These are phyloP conservation scores for Neoaliturus tenellus DNA, from an alignment of 2,888 invertebrate species.

Conservation along the genomic window DNA sequence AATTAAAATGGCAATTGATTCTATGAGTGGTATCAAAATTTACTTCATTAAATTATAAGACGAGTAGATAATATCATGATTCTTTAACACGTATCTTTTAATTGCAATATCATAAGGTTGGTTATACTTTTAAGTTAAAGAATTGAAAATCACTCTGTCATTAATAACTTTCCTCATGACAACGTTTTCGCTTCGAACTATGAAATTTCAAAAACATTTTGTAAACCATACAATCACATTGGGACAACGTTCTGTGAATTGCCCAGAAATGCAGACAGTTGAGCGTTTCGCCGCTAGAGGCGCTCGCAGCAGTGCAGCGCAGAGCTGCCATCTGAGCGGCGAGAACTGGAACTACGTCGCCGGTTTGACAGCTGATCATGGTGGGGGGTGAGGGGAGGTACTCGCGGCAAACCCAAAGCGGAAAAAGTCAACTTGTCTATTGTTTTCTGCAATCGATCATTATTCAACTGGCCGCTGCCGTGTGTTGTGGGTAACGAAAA, in stretches of 20 bases:
- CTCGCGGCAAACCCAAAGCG: conserved; percentile 59
- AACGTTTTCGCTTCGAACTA: no score
- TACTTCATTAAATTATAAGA: no score
- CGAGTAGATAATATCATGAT: no score
- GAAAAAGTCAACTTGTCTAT: conserved; percentile 58
- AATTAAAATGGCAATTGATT: no score
- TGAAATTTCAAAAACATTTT: background rate
- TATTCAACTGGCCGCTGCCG: conserved; percentile 40
- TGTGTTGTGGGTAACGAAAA: conserved; percentile 9
- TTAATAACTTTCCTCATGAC: no score
- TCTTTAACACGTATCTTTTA: no score
- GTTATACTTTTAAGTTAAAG: no score
- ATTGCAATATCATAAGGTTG: no score
- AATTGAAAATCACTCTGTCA: no score
- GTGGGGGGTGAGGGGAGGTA: conserved; percentile 56
- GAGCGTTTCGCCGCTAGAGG: conserved; percentile 19
- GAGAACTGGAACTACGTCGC: conserved; percentile 43
- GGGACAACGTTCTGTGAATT: background rate
- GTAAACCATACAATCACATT: background rate
- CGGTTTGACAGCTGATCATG: conserved; percentile 52
- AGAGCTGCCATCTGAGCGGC: conserved; percentile 52
- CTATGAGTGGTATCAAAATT: no score
- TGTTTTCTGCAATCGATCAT: conserved; percentile 61
- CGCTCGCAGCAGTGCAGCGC: conserved; percentile 40
- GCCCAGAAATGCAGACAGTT: background rate